Evolutionary conservation across 1,140 invertebrate genomes (phyloP).

Genomic region (Sycophaga agraensis): DNA sequence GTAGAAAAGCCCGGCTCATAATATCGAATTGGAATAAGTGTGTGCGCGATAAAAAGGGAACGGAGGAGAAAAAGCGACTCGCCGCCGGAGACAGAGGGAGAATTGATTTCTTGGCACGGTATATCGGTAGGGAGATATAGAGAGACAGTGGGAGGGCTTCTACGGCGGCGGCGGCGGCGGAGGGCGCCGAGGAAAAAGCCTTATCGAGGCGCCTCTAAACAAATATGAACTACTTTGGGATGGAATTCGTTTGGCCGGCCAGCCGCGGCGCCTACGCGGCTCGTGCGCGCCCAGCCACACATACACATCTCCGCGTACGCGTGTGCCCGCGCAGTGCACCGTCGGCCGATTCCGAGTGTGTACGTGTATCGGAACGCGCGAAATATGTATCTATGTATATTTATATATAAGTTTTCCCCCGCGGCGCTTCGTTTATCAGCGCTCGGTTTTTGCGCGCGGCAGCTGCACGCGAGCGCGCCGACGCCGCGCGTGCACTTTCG

Average conservation of each 20-base stretch:
- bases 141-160: neutral
- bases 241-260: slow-evolving; percentile 23
- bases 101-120: slow-evolving; percentile 23
- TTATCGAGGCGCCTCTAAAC: slow-evolving; percentile 29
- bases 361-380: no score
- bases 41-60: neutral
- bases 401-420: neutral
- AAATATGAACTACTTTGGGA: slow-evolving; percentile 27
- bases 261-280: neutral
- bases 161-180: no score
- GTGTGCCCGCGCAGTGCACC: no score
- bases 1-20: no score
- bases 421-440: slow-evolving; percentile 12
- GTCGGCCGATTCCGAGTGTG: no score
- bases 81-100: neutral
- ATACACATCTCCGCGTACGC: neutral
- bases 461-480: slow-evolving; percentile 4
- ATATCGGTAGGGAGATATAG: slow-evolving; percentile 7
- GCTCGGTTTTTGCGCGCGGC: slow-evolving; percentile 16
- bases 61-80: neutral
- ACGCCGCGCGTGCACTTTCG: neutral
- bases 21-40: neutral
- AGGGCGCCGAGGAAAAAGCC: slow-evolving; percentile 12
- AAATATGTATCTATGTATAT: neutral
- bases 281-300: neutral